Evolutionary conservation across 2,797 vertebrate genomes (phyloP).

Genomic region (Todus mexicanus): DNA sequence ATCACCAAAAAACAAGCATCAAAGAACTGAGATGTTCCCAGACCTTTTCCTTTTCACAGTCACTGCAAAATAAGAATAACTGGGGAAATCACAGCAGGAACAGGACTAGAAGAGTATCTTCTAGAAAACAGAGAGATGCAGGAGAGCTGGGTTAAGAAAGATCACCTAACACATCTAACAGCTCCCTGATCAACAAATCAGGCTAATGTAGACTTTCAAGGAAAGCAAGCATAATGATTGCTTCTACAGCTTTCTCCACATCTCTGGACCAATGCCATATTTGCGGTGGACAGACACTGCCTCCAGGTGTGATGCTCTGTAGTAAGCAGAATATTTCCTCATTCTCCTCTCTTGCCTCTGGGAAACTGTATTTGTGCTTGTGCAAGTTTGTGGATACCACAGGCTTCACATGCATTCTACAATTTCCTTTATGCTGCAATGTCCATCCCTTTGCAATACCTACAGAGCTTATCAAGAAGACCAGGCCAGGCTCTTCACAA

Average conservation of each 20-base stretch:
- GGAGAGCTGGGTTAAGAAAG: background rate
- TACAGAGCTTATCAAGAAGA: background rate
- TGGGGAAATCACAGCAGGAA: background rate
- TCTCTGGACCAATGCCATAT: background rate
- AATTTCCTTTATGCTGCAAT: background rate
- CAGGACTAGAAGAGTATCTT: background rate
- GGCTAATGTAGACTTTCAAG: background rate
- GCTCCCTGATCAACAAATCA: background rate
- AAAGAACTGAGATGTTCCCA: background rate
- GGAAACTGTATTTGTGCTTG: background rate
- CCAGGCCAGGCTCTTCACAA: background rate
- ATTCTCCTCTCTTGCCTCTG: background rate
- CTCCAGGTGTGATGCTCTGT: background rate
- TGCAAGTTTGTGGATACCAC: background rate
- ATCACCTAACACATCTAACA: background rate
- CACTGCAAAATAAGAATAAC: background rate
- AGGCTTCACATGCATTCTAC: background rate
- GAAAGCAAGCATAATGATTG: background rate
- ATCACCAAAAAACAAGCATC: background rate
- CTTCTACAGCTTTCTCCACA: background rate
- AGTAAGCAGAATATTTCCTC: background rate
- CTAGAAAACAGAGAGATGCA: background rate
- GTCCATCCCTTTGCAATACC: background rate
- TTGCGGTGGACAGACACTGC: background rate
- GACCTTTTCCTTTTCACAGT: too few relatives aligned